A percentile compares a stretch with the other conserved stretches of the same genome.
phyloP scores from a whole-genome alignment of 2,888 invertebrate genomes.

The Villa cingulata region DNA sequence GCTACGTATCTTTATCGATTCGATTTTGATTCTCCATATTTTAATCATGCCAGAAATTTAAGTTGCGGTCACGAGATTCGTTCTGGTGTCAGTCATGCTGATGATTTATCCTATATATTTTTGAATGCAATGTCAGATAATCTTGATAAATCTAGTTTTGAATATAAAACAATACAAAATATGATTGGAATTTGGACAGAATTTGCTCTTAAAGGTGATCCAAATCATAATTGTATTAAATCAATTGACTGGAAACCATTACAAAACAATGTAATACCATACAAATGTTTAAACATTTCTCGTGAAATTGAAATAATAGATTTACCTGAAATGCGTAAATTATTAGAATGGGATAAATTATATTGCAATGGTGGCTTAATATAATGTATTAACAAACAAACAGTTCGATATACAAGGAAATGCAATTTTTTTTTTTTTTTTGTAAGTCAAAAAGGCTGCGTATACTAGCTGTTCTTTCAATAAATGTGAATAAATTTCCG shows the following conservation, averaged over 20 bases:
- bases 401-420: too few relatives aligned
- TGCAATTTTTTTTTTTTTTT: too few relatives aligned
- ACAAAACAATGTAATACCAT: slow-evolving; percentile 3
- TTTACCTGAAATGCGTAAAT: too few relatives aligned
- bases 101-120: slow-evolving; percentile 34
- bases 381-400: too few relatives aligned
- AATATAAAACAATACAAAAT: slow-evolving; percentile 5
- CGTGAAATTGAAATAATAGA: too few relatives aligned
- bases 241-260: slow-evolving; percentile 8
- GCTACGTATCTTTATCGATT: slow-evolving; percentile 33
- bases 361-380: slow-evolving; percentile 23
- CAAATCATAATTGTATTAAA: too few relatives aligned
- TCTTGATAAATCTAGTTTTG: slow-evolving; percentile 18
- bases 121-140: slow-evolving; percentile 8
- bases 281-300: slow-evolving; percentile 27
- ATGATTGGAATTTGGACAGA: too few relatives aligned
- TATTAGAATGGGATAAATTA: too few relatives aligned
- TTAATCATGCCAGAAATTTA: slow-evolving; percentile 31
- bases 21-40: slow-evolving; percentile 33
- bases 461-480: too few relatives aligned
- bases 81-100: slow-evolving; percentile 33
- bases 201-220: too few relatives aligned
- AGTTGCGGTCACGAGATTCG: slow-evolving; percentile 31
- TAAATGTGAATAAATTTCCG: too few relatives aligned
- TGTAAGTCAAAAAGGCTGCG: too few relatives aligned